Percentiles rank a stretch among this genome's conserved stretches.
Evolutionary conservation across 2,797 vertebrate species (phyloP).

Genomic region (Eurystomus glaucurus): DNA sequence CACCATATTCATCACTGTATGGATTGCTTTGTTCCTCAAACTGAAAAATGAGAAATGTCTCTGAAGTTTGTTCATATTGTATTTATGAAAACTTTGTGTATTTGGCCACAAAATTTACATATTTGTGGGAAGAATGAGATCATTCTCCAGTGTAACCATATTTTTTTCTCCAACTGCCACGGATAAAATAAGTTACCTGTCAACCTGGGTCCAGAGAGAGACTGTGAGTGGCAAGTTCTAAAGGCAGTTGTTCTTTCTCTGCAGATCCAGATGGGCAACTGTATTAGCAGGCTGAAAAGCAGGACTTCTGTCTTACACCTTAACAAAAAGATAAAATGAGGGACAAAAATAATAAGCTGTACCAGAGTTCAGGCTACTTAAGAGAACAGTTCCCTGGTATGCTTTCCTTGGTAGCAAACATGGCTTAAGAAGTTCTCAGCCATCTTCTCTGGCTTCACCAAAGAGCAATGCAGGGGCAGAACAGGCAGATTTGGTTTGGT

Average conservation of each 20-base stretch:
- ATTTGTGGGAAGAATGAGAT: not conserved
- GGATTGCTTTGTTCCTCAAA: not conserved
- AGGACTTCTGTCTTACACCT: not conserved
- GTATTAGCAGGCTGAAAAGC: not conserved
- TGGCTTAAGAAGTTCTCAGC: not conserved
- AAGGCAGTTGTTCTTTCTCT: not conserved
- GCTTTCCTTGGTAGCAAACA: not conserved
- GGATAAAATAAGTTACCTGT: not conserved
- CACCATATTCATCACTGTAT: not conserved
- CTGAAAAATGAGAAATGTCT: not conserved
- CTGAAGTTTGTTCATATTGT: not conserved
- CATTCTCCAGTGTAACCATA: not conserved
- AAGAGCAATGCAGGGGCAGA: fast-evolving
- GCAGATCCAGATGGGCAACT: not conserved
- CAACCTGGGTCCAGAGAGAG: not conserved
- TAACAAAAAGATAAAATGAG: not conserved
- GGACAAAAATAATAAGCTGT: not conserved
- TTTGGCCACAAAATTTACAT: not conserved
- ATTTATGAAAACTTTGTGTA: not conserved
- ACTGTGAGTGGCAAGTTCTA: not conserved
- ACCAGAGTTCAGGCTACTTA: not conserved
- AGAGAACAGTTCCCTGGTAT: not conserved
- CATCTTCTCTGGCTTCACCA: not conserved
- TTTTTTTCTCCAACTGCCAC: not conserved
- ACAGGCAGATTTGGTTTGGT: not conserved